Evolutionary conservation across 2,113 vertebrate species (phyloP).

Genomic region (Epinephelus moara): DNA sequence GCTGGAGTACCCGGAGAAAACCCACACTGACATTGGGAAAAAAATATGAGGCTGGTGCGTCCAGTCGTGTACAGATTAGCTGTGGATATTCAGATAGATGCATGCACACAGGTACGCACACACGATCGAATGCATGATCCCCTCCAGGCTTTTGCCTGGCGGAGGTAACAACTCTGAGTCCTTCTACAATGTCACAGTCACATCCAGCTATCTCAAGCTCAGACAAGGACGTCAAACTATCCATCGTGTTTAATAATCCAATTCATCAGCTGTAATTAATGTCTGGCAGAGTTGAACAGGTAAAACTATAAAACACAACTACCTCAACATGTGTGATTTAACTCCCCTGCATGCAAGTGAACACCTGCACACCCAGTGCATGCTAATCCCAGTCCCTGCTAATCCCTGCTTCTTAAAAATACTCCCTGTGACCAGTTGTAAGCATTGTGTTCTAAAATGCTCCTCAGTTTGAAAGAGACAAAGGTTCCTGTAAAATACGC

Average conservation of each 20-base stretch:
- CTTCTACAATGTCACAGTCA: not conserved
- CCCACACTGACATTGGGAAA: too few species aligned
- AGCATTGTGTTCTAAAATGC: not conserved
- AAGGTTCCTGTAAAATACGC: constrained; percentile 12
- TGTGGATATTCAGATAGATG: too few species aligned
- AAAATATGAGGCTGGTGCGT: too few species aligned
- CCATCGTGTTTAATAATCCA: not conserved
- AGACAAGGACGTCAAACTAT: not conserved
- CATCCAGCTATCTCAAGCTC: not conserved
- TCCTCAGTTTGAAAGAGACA: constrained; percentile 16
- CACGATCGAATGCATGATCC: too few species aligned
- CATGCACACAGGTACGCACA: too few species aligned
- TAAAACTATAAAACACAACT: not conserved
- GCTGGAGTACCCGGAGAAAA: too few species aligned
- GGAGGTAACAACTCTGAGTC: too few species aligned
- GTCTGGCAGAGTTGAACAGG: not conserved
- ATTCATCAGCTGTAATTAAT: not conserved
- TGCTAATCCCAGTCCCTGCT: constrained; percentile 51
- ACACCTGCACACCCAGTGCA: constrained; percentile 44
- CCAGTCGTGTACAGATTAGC: too few species aligned
- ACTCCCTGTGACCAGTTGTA: not conserved
- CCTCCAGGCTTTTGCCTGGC: too few species aligned
- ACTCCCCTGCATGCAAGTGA: constrained; percentile 52
- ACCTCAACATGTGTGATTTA: constrained; percentile 13
- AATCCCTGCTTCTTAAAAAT: constrained; percentile 51